Conservation (phyloP, 2,797 vertebrate species). For the Fringilla coelebs region DNA sequence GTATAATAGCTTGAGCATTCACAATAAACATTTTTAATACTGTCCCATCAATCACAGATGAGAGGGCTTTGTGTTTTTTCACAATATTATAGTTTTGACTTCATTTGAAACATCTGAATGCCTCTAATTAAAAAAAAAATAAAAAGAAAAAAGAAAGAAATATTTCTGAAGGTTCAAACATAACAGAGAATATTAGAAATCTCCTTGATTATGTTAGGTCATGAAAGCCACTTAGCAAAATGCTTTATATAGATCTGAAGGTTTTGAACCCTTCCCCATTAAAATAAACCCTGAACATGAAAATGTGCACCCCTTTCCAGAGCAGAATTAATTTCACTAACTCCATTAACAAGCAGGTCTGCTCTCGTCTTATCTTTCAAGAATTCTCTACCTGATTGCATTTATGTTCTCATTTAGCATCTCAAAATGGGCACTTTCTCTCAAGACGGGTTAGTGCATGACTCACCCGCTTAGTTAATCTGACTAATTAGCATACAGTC, state of each 20-base stretch:
- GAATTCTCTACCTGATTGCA: conserved; percentile 72
- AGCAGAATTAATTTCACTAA: conserved; percentile 65
- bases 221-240: conserved; percentile 36
- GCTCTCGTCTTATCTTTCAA: conserved; percentile 70
- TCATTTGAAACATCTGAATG: conserved; percentile 55
- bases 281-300: conserved; percentile 47
- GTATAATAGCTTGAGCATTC: not conserved
- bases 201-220: conserved; percentile 6
- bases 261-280: conserved; percentile 37
- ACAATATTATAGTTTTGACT: conserved; percentile 44
- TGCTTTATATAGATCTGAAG: not conserved
- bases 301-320: conserved; percentile 49
- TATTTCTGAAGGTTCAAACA: not conserved
- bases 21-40: conserved; percentile 36
- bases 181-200: conserved; percentile 12
- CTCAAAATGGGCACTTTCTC: conserved; percentile 76
- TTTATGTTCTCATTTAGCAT: conserved; percentile 77
- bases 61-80: conserved; percentile 21
- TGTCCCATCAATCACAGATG: conserved; percentile 12
- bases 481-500: conserved; percentile 80
- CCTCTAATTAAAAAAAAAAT: conserved; percentile 15
- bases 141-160: not conserved
- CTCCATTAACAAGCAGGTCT: conserved; percentile 69
- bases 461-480: conserved; percentile 80
- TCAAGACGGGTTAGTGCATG: conserved; percentile 75